Conservation (phyloP, 2,888 invertebrate species). For the Archips crataeganus region DNA sequence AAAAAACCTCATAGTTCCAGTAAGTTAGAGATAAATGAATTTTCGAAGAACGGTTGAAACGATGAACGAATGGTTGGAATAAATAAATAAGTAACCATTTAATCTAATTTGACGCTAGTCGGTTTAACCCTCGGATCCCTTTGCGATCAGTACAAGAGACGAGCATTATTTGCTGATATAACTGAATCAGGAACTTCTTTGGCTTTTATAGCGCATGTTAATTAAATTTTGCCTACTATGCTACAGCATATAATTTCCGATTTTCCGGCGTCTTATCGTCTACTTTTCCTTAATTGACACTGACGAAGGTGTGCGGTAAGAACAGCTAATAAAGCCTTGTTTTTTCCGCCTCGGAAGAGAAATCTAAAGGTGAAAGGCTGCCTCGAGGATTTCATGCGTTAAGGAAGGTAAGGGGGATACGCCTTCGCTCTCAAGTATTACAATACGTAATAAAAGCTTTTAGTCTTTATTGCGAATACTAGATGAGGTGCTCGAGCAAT, state of each 20-base stretch:
- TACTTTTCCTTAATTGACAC: conserved; percentile 72
- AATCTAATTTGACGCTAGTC: neutral
- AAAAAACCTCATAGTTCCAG: too few species aligned
- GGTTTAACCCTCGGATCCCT: neutral
- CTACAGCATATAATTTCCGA: conserved; percentile 48
- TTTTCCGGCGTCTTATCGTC: conserved; percentile 47
- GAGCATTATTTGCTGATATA: conserved; percentile 4
- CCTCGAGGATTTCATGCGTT: conserved; percentile 45
- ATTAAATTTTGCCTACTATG: conserved; percentile 39
- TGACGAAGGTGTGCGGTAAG: conserved; percentile 68
- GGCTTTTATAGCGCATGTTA: conserved; percentile 35
- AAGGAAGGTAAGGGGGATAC: conserved; percentile 44
- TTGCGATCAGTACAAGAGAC: neutral
- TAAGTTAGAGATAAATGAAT: too few species aligned
- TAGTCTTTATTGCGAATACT: conserved; percentile 45
- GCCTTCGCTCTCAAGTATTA: conserved; percentile 42
- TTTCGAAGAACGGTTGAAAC: too few species aligned
- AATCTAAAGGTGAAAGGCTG: conserved; percentile 53
- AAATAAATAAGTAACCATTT: neutral
- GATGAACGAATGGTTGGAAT: neutral
- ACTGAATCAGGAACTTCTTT: conserved; percentile 18
- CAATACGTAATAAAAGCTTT: conserved; percentile 45
- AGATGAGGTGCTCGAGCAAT: conserved; percentile 33
- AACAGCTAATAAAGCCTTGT: conserved; percentile 59
- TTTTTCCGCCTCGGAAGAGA: conserved; percentile 51